phyloP scores from a whole-genome alignment of 2,888 invertebrate species.

The Antheraea yamamai region DNA sequence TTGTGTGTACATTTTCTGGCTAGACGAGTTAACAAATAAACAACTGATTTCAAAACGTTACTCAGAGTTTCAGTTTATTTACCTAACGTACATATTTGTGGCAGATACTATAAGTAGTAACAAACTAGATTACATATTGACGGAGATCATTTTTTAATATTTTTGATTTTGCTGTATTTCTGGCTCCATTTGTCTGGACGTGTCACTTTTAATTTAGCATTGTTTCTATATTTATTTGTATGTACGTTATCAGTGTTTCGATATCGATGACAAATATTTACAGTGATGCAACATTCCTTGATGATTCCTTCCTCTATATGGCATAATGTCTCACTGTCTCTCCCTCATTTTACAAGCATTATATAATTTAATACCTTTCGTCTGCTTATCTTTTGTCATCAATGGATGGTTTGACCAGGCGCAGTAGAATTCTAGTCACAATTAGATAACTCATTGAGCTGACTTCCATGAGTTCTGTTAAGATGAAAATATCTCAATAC shows the following conservation, averaged over 20 bases:
- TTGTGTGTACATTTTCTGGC: slow-evolving; percentile 11
- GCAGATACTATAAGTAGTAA: not conserved
- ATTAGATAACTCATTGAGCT: not conserved
- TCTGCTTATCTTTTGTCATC: not conserved
- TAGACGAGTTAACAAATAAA: slow-evolving; percentile 12
- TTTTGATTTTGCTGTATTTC: not conserved
- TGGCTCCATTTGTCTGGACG: not conserved
- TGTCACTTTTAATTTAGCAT: not conserved
- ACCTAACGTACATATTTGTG: slow-evolving; percentile 14
- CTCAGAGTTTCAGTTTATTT: slow-evolving; percentile 18
- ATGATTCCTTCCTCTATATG: not conserved
- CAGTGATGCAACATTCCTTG: not conserved
- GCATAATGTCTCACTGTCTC: not conserved
- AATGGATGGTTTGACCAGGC: not conserved
- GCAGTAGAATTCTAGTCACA: not conserved
- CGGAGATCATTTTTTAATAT: not conserved
- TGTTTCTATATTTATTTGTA: not conserved
- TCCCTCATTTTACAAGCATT: not conserved
- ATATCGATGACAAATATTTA: not conserved
- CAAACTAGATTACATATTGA: not conserved
- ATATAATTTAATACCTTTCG: not conserved
- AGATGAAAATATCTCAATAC: not conserved
- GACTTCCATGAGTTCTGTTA: too few species aligned
- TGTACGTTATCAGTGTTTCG: not conserved
- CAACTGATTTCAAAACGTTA: slow-evolving; percentile 12